Evolutionary conservation across 2,797 vertebrate genomes (phyloP).

Genomic region (Fringilla coelebs): DNA sequence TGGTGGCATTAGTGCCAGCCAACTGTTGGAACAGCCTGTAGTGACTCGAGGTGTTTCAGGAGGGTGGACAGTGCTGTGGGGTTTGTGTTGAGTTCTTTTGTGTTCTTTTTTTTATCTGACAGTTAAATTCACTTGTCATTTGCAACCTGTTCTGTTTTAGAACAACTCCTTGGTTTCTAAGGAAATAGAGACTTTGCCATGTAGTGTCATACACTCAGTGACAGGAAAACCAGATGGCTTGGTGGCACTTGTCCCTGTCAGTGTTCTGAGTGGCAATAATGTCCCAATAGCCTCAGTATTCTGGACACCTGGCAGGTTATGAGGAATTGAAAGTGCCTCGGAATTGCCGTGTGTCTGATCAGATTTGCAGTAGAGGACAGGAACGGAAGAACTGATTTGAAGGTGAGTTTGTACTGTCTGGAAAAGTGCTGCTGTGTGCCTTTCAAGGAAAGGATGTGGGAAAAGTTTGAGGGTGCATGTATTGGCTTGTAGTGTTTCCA

Average conservation of each 20-base stretch:
- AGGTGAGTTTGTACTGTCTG: not conserved
- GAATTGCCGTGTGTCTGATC: not conserved
- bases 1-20: not conserved
- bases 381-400: not conserved
- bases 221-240: not conserved
- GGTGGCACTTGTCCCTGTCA: not conserved
- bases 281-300: rapidly evolving
- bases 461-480: rapidly evolving
- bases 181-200: not conserved
- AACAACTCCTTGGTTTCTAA: not conserved
- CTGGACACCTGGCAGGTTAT: not conserved
- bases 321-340: not conserved
- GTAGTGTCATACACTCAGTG: not conserved
- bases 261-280: not conserved
- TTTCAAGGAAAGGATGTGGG: not conserved
- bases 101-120: not conserved
- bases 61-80: not conserved
- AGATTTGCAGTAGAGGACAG: not conserved
- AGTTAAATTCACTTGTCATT: not conserved
- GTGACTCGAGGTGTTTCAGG: not conserved
- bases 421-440: not conserved
- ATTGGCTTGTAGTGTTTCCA: not conserved
- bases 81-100: not conserved
- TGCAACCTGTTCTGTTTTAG: not conserved
- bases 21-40: too few species aligned